phyloP scores from a whole-genome alignment of 2,113 vertebrate genomes.

The Anas platyrhynchos region DNA sequence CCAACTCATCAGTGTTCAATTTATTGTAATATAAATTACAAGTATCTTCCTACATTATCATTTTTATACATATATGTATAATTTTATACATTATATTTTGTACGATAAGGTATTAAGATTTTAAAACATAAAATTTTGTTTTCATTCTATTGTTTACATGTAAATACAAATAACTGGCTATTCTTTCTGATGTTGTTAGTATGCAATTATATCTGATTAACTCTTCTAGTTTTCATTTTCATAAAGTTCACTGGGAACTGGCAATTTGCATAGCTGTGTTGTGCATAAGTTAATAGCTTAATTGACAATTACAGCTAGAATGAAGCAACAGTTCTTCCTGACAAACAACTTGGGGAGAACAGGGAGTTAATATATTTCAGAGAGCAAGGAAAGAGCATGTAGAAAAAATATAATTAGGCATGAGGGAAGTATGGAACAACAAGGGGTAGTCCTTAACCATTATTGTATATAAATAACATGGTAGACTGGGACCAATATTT shows the following conservation, averaged over 20 bases:
- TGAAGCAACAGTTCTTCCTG: neutral
- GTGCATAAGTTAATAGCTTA: neutral
- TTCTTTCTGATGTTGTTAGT: neutral
- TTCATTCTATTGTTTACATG: neutral
- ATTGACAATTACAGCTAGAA: neutral
- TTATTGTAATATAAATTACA: neutral
- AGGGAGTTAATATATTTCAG: neutral
- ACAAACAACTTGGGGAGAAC: neutral
- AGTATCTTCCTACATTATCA: neutral
- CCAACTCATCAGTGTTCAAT: slow-evolving; percentile 19
- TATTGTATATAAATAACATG: neutral
- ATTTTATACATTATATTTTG: neutral
- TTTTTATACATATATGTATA: no score
- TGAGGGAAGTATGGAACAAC: neutral
- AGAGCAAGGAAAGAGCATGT: neutral
- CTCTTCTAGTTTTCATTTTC: neutral
- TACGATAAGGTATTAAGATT: neutral
- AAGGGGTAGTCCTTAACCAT: neutral
- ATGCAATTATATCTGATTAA: neutral
- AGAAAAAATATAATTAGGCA: neutral
- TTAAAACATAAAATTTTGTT: neutral
- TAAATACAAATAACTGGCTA: neutral
- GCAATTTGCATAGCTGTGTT: neutral
- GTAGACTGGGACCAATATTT: neutral
- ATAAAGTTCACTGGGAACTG: neutral